Evolutionary conservation across 1,140 invertebrate species (phyloP), one percentile per base, ranked within the genome.

Genomic region (Wasmannia auropunctata): DNA sequence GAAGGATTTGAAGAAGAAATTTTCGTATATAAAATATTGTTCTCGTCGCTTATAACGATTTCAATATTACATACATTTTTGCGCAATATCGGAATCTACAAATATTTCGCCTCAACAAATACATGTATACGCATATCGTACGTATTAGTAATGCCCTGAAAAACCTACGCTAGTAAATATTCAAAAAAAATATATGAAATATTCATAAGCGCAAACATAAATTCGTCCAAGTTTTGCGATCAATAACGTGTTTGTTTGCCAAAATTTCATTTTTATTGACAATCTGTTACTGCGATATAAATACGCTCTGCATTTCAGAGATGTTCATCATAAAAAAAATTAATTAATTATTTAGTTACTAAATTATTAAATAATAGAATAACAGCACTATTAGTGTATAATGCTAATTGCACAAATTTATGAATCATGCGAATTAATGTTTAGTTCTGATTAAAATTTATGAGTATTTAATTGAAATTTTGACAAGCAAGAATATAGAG

Each of bases 201-300:
- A 90, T 90, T 89, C 54, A 89, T 90, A 25, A 85, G 54, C n/a
- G 28, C 40, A 69, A 89, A 80, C 31, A 54, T 51, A 63, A 65
- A 85, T 84, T 83, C 76, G 34, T 3, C 25, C n/a, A 51, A 34
- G 28, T 46, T 67, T 83, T 19, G 22, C 49, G 37, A 79, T 86
- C 72, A 67, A 77, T 72, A 72, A 51, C 25, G 31, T 25, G 72
- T 83, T 89, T 77, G 62, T 40, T 83, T 74, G 40, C 22, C 54
- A 10, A 58, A 74, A 83, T 25, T 43, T 54, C 3, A 67, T 37
- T 80, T 58, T 83, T 83, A 83, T 83, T 83, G 67, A 83, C 37
- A 10, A 83, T 83, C 31, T 58, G 67, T 72, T 83, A 74, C 34
- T 74, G 37, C 40, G 8, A 60, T 46, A 83, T 60, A 74, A 80